phyloP scores from a whole-genome alignment of 1,140 invertebrate genomes.

The Ephestia elutella region DNA sequence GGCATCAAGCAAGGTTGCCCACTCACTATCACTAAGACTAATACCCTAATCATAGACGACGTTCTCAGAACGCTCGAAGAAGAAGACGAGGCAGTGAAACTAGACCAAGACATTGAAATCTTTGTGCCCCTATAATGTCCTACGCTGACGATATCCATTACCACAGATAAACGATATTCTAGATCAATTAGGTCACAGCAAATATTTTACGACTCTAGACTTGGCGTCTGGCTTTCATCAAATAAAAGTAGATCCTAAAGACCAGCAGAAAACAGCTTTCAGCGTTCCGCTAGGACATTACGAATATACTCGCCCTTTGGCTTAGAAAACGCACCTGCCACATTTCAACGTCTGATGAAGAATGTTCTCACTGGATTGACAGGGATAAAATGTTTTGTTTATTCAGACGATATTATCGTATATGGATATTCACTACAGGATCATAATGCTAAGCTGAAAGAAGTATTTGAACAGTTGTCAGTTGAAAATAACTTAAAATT shows the following conservation, averaged over 20 bases:
- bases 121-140: no score
- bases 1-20: no score
- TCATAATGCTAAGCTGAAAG: constrained; percentile 20
- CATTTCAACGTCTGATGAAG: not conserved
- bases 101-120: no score
- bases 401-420: constrained; percentile 29
- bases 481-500: constrained; percentile 11
- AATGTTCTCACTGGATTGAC: not conserved
- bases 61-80: no score
- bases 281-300: not conserved
- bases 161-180: constrained; percentile 28
- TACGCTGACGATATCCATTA: no score
- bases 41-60: no score
- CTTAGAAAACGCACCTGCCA: constrained; percentile 32
- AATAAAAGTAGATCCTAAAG: not conserved
- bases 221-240: constrained; percentile 2
- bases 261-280: not conserved
- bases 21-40: no score
- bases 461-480: no score
- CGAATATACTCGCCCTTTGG: constrained; percentile 60
- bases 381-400: constrained; percentile 15
- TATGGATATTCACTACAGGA: not conserved
- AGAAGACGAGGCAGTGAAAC: no score
- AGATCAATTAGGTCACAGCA: constrained; percentile 50
- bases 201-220: constrained; percentile 69